Evolutionary conservation across 2,797 vertebrate genomes (phyloP).

Genomic region (Florisuga fusca): DNA sequence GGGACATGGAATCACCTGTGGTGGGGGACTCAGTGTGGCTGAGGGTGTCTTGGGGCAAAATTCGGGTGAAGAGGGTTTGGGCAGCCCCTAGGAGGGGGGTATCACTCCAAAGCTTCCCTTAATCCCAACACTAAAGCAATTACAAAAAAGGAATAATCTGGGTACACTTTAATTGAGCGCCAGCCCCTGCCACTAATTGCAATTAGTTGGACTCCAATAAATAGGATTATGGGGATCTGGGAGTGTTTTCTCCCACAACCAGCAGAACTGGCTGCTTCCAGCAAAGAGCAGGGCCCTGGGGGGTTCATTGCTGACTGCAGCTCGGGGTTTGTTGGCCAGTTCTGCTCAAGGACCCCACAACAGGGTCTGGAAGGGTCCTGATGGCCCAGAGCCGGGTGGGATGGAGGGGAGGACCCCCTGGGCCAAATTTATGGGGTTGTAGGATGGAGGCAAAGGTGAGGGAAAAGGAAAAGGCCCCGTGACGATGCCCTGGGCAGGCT

Average conservation of each 20-base stretch:
- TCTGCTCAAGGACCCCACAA: neutral
- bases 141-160: slow-evolving; percentile 50
- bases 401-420: rapidly evolving
- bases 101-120: neutral
- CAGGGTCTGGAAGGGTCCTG: rapidly evolving
- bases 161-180: slow-evolving; percentile 62
- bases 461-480: neutral
- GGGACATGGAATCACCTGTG: rapidly evolving
- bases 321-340: rapidly evolving
- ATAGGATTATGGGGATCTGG: slow-evolving; percentile 33
- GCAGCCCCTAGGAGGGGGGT: neutral
- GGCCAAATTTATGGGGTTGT: neutral
- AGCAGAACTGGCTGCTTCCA: neutral
- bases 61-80: too few species aligned
- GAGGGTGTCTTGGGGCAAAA: neutral
- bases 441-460: neutral
- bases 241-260: neutral
- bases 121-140: slow-evolving; percentile 58
- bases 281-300: neutral
- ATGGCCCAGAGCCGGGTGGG: rapidly evolving
- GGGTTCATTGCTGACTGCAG: neutral
- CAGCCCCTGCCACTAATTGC: slow-evolving; percentile 32
- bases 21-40: neutral
- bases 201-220: slow-evolving; percentile 33
- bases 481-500: neutral